phyloP scores from a whole-genome alignment of 2,797 vertebrate genomes.

The Macrochelys suwanniensis region DNA sequence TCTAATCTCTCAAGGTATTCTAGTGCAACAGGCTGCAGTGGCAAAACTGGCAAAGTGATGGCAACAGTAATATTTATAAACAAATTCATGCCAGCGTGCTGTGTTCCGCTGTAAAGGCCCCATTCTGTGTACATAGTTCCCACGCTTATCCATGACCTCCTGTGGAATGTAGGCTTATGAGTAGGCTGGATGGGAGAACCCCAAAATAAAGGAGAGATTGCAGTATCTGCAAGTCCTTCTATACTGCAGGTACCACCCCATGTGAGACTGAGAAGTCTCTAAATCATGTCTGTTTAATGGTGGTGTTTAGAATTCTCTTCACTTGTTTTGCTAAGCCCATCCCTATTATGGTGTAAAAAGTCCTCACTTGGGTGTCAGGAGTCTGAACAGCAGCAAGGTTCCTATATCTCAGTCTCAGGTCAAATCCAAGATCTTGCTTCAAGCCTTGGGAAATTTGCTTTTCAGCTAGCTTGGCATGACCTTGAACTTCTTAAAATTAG shows the following conservation, averaged over 20 bases:
- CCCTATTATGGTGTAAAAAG: background rate
- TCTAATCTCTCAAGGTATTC: slow-evolving; percentile 2
- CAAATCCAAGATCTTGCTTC: background rate
- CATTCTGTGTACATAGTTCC: background rate
- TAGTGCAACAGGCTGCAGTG: background rate
- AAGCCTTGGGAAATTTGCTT: background rate
- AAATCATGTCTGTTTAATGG: background rate
- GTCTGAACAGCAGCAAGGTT: background rate
- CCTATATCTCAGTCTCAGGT: background rate
- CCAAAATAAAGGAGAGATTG: background rate
- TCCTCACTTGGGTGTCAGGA: background rate
- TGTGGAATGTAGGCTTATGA: background rate
- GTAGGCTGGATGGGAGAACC: fast-evolving
- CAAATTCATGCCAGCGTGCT: background rate
- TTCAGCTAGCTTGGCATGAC: background rate
- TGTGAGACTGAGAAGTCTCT: background rate
- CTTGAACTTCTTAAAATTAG: background rate
- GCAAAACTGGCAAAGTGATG: background rate
- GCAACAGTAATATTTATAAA: background rate
- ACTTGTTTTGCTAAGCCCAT: background rate
- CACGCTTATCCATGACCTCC: background rate
- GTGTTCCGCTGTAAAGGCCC: background rate
- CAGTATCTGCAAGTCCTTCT: background rate
- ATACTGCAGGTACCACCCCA: fast-evolving
- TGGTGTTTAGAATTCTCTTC: background rate